Evolutionary conservation across 2,113 vertebrate genomes (phyloP).

Genomic region (Thamnophis sirtalis): DNA sequence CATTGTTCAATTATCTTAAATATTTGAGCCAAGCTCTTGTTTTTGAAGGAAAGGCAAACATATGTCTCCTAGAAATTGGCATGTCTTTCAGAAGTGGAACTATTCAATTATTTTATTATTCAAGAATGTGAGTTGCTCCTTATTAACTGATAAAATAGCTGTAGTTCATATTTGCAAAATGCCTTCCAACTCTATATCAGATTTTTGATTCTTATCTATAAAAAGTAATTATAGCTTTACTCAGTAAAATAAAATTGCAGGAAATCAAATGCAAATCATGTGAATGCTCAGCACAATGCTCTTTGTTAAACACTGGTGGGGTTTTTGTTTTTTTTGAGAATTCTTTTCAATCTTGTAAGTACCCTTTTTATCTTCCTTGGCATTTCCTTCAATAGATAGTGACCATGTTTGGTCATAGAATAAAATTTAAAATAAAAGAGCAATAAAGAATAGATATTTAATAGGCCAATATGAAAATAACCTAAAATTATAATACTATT

Average conservation of each 20-base stretch:
- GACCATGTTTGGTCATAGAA: constrained; percentile 49
- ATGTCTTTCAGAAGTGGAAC: constrained; percentile 25
- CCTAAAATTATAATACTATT: constrained; percentile 35
- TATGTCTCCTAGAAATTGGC: constrained; percentile 33
- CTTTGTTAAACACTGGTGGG: constrained; percentile 56
- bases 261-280: constrained; percentile 63
- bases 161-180: constrained; percentile 60
- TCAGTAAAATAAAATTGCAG: constrained; percentile 64
- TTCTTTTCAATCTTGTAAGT: constrained; percentile 54
- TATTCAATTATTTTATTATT: constrained; percentile 4
- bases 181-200: constrained; percentile 64
- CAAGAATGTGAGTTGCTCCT: constrained; percentile 42
- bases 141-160: constrained; percentile 65
- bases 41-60: constrained; percentile 48
- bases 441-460: background rate
- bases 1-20: constrained; percentile 43
- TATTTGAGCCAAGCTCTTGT: constrained; percentile 46
- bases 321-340: constrained; percentile 52
- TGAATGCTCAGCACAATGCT: constrained; percentile 66
- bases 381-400: constrained; percentile 64
- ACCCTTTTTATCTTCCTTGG: constrained; percentile 55
- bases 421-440: constrained; percentile 39
- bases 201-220: constrained; percentile 49
- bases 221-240: constrained; percentile 64
- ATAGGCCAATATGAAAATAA: constrained; percentile 12